Percentiles rank a stretch among this genome's conserved stretches.
Evolutionary conservation across 2,888 invertebrate species (phyloP).

Genomic region (Bhutanitis thaidina): DNA sequence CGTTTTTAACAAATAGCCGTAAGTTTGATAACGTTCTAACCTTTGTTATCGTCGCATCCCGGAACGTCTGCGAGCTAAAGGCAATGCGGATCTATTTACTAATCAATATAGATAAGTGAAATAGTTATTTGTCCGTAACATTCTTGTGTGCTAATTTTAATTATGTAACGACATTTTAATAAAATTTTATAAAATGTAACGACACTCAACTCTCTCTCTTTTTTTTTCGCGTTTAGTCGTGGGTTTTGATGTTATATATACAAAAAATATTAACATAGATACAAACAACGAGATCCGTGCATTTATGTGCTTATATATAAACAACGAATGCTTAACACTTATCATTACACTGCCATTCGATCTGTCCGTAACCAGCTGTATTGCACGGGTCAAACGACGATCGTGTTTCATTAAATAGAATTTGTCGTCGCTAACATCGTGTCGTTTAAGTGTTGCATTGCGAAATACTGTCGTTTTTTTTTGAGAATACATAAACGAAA

Average conservation of each 20-base stretch:
- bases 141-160: too few species aligned
- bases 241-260: too few species aligned
- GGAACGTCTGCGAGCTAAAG: conserved; percentile 70
- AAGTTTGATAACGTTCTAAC: conserved; percentile 65
- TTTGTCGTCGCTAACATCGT: conserved; percentile 1
- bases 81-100: conserved; percentile 55
- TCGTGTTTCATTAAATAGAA: conserved; percentile 36
- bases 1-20: conserved; percentile 66
- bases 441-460: conserved; percentile 16
- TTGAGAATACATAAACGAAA: not conserved
- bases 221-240: too few species aligned
- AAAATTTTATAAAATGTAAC: too few species aligned
- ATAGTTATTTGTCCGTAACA: too few species aligned
- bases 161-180: too few species aligned
- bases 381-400: conserved; percentile 29
- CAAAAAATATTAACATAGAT: too few species aligned
- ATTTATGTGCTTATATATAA: conserved; percentile 59
- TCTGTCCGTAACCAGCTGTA: conserved; percentile 37
- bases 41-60: conserved; percentile 71
- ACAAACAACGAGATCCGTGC: conserved; percentile 30
- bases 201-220: too few species aligned
- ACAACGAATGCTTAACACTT: conserved; percentile 38
- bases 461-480: conserved; percentile 1
- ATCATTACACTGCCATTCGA: conserved; percentile 50
- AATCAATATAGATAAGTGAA: conserved; percentile 25